These are phyloP conservation scores for Harpagifer antarcticus DNA, from an alignment of 2,797 vertebrate genomes.

Conservation along the genomic window DNA sequence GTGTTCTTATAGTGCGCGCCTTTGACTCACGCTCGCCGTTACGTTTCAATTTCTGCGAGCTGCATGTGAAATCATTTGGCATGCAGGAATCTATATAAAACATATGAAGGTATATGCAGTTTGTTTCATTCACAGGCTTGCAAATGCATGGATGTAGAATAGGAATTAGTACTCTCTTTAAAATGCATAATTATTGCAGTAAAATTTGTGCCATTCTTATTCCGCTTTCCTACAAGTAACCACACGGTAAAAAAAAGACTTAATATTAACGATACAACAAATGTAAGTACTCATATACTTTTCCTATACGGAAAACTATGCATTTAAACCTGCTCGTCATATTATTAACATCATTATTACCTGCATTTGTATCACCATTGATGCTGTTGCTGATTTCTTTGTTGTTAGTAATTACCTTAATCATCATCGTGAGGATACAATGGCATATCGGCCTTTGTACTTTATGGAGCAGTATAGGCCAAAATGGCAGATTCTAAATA, in stretches of 20 bases:
- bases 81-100: constrained; percentile 30
- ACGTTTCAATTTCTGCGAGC: constrained; percentile 43
- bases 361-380: neutral
- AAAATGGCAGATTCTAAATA: too few relatives aligned
- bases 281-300: neutral
- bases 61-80: constrained; percentile 67
- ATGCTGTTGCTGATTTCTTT: too few relatives aligned
- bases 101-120: constrained; percentile 49
- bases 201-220: neutral
- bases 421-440: neutral
- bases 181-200: neutral
- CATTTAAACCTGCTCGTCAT: neutral
- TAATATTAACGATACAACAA: neutral
- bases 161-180: neutral
- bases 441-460: neutral
- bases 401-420: neutral
- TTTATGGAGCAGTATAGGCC: too few relatives aligned
- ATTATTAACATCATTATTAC: neutral
- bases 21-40: constrained; percentile 38
- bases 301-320: neutral
- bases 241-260: too few relatives aligned
- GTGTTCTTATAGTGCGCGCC: constrained; percentile 32
- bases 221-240: neutral
- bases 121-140: constrained; percentile 28
- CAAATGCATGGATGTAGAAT: neutral